phyloP scores from a whole-genome alignment of 2,888 invertebrate species.

The Epiblema foenella region DNA sequence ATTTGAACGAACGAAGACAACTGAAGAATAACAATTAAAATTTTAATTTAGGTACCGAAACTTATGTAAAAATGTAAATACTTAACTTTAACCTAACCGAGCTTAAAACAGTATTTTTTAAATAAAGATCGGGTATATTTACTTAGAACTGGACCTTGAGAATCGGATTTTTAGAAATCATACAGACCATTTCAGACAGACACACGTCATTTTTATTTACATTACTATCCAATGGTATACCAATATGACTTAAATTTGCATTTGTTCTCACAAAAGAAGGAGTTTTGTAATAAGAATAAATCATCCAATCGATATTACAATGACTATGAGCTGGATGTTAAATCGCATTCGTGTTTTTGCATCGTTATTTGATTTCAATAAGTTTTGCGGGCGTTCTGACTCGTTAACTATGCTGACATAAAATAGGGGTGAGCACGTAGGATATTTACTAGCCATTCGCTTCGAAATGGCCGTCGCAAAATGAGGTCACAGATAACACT shows the following conservation, averaged over 20 bases:
- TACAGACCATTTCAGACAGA: background rate
- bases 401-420: no score
- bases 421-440: no score
- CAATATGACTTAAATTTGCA: slow-evolving; percentile 1
- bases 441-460: no score
- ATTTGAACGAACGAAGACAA: background rate
- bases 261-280: background rate
- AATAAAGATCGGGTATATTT: slow-evolving; percentile 1
- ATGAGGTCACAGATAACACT: no score
- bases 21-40: no score
- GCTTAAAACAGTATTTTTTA: background rate
- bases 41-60: background rate
- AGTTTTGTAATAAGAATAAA: background rate
- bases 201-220: background rate
- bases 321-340: no score
- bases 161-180: background rate
- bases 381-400: no score
- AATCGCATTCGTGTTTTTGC: no score
- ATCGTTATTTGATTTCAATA: no score
- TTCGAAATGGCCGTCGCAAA: no score
- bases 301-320: no score
- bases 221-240: background rate
- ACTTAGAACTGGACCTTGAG: background rate
- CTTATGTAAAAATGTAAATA: background rate
- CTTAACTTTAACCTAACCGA: background rate